phyloP scores from a whole-genome alignment of 1,140 invertebrate genomes.

The Hyles vespertilio region DNA sequence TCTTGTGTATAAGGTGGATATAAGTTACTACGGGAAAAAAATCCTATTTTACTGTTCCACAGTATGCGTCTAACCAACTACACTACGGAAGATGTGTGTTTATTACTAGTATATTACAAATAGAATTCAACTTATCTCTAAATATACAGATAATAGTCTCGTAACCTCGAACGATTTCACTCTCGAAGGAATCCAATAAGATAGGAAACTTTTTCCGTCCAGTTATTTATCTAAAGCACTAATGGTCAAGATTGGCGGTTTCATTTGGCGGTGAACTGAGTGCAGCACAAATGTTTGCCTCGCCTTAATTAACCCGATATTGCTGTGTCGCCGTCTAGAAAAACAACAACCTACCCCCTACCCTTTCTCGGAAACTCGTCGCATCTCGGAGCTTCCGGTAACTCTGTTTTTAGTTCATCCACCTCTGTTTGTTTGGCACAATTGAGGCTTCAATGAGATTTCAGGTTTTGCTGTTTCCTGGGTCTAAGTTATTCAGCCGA shows the following conservation, averaged over 20 bases:
- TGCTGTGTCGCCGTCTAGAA: conserved; percentile 14
- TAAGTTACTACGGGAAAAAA: no score
- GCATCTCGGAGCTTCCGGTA: not conserved
- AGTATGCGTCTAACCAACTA: no score
- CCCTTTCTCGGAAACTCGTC: not conserved
- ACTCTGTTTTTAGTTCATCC: not conserved
- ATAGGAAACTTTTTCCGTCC: no score
- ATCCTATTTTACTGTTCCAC: no score
- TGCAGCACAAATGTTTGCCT: conserved; percentile 34
- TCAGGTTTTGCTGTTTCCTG: not conserved
- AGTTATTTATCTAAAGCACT: no score
- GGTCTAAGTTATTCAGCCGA: not conserved
- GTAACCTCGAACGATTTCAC: no score
- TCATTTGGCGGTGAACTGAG: conserved; percentile 18
- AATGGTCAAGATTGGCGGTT: not conserved
- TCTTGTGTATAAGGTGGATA: no score
- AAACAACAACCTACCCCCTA: not conserved
- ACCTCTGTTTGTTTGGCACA: not conserved
- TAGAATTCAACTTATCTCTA: no score
- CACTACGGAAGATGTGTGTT: no score
- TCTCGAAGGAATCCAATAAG: no score
- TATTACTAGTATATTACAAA: no score
- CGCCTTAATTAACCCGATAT: conserved; percentile 42
- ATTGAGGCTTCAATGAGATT: not conserved
- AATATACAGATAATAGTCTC: no score